These are phyloP conservation scores for Macrochelys suwanniensis DNA, from an alignment of 2,797 vertebrate genomes.

Conservation along the genomic window DNA sequence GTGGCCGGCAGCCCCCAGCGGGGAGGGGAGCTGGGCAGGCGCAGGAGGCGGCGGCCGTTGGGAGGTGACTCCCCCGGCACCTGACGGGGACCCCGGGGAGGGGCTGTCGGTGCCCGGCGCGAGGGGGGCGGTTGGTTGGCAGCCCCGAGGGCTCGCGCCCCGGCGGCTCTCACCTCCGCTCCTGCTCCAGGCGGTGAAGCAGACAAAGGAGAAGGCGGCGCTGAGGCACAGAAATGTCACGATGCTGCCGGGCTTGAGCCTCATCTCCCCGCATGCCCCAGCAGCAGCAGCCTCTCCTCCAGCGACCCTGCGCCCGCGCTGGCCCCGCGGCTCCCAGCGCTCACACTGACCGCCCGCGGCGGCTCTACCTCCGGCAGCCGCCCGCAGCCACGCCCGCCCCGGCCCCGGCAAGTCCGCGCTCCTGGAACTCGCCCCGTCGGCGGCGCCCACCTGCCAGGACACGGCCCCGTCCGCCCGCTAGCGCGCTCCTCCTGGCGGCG, in stretches of 20 bases:
- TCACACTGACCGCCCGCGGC: neutral
- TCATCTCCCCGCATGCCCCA: constrained; percentile 42
- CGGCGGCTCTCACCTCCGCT: constrained; percentile 45
- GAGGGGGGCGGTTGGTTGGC: neutral
- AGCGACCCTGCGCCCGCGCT: neutral
- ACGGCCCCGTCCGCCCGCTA: too few species aligned
- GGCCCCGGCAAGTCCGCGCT: too few species aligned
- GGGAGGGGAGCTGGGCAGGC: neutral
- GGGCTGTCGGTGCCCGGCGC: neutral
- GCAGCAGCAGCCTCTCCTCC: neutral
- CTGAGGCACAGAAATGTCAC: constrained; percentile 60
- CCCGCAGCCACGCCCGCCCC: too few species aligned
- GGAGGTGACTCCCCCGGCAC: neutral
- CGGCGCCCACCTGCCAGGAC: neutral
- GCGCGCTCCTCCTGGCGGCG: too few species aligned
- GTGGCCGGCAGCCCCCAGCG: too few species aligned
- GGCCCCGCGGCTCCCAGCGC: neutral
- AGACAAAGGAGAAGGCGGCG: constrained; percentile 42
- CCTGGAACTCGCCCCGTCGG: neutral
- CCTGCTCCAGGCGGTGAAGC: constrained; percentile 34
- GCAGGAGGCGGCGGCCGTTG: neutral
- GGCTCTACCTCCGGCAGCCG: neutral
- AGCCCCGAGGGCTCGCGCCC: neutral
- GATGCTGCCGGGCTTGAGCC: constrained; percentile 38
- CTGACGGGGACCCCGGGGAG: neutral